These are phyloP conservation scores for Drosophila austrosaltans DNA, from an alignment of 2,888 invertebrate species.

Conservation along the genomic window DNA sequence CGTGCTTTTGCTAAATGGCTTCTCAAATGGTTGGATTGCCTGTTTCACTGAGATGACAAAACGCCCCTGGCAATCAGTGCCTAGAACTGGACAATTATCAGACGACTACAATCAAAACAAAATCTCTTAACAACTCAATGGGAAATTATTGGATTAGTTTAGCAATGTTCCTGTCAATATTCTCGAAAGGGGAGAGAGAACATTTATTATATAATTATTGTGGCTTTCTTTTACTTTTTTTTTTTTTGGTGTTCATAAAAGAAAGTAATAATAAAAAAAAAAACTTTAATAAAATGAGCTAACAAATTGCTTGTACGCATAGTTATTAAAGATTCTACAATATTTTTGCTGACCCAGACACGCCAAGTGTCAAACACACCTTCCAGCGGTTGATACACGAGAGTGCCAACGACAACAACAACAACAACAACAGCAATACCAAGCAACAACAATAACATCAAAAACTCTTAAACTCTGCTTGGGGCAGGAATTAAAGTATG, in stretches of 20 bases:
- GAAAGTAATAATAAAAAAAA: constrained; percentile 9
- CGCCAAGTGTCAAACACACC: constrained; percentile 53
- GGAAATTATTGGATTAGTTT: not conserved
- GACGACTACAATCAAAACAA: not conserved
- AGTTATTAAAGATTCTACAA: constrained; percentile 21
- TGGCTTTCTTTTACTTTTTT: constrained; percentile 2
- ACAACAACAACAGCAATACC: not conserved
- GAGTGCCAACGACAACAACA: constrained; percentile 22
- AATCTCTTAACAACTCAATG: not conserved
- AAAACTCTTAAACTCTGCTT: constrained; percentile 10
- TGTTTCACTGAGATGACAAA: no score
- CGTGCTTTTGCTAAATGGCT: no score
- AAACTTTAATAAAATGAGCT: constrained; percentile 12
- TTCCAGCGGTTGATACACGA: constrained; percentile 22
- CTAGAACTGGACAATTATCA: no score
- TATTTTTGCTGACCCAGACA: constrained; percentile 42
- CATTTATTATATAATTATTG: constrained; percentile 2
- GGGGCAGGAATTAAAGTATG: constrained; percentile 31
- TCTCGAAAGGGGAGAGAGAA: no score
- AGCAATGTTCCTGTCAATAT: no score
- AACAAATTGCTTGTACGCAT: constrained; percentile 13
- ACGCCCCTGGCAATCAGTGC: no score
- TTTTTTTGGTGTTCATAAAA: not conserved
- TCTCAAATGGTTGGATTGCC: not conserved
- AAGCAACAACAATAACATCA: not conserved